Percentiles rank a stretch among this genome's conserved stretches.
Evolutionary conservation across 1,140 invertebrate species (phyloP).

Genomic region (Schlechtendalia chinensis): DNA sequence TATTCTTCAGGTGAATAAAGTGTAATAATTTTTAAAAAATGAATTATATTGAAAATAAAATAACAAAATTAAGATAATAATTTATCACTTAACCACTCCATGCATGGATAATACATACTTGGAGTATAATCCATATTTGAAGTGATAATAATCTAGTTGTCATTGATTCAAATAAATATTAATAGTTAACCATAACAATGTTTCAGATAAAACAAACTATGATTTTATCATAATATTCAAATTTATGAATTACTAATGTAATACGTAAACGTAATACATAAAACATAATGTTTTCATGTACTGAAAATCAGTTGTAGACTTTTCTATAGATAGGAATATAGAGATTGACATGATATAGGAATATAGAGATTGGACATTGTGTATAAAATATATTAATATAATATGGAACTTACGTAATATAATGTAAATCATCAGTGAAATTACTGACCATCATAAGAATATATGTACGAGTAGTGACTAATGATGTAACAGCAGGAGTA

Average conservation of each 20-base stretch:
- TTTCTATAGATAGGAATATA: constrained; percentile 12
- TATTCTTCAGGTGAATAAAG: background rate
- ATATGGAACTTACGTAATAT: constrained; percentile 31
- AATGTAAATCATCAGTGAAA: constrained; percentile 48
- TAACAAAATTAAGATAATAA: background rate
- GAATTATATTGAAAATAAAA: background rate
- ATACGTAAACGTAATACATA: too few relatives aligned
- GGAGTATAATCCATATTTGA: constrained; percentile 13
- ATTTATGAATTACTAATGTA: constrained; percentile 27
- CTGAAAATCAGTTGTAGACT: background rate
- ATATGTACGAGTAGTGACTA: constrained; percentile 37
- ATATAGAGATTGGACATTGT: constrained; percentile 1
- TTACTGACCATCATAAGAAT: constrained; percentile 45
- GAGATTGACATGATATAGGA: background rate
- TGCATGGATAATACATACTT: constrained; percentile 16
- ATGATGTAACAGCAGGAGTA: constrained; percentile 35
- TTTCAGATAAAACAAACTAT: background rate
- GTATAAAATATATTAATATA: background rate
- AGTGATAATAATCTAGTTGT: background rate
- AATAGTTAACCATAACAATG: constrained; percentile 16
- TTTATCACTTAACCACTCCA: constrained; percentile 5
- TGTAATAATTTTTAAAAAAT: background rate
- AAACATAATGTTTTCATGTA: background rate
- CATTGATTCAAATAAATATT: constrained; percentile 2
- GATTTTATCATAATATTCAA: constrained; percentile 3